phyloP scores from a whole-genome alignment of 2,113 vertebrate genomes.

The Strix uralensis region DNA sequence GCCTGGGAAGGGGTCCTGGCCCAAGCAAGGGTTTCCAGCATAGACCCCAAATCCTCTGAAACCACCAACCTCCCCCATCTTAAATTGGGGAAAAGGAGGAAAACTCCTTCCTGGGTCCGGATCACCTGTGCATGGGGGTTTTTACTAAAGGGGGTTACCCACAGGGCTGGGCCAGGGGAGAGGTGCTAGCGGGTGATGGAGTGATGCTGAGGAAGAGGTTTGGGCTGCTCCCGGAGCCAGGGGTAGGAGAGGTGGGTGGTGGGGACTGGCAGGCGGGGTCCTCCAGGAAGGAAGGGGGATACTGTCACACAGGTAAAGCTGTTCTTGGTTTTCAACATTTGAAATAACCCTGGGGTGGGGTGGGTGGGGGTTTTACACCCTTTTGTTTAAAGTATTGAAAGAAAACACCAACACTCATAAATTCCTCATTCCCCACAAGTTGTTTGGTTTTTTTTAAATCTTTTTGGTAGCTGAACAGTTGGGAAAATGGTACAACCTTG shows the following conservation, averaged over 20 bases:
- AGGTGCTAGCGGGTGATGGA: background rate
- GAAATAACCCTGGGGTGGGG: background rate
- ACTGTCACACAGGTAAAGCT: background rate
- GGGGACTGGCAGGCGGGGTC: background rate
- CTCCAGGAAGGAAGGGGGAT: background rate
- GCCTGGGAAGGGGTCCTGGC: background rate
- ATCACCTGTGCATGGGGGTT: accelerated
- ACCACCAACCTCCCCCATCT: background rate
- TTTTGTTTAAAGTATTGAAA: background rate
- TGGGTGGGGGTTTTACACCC: background rate
- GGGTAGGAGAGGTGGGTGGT: background rate
- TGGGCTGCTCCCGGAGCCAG: background rate
- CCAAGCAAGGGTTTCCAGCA: background rate
- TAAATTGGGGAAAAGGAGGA: background rate
- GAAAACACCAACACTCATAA: background rate
- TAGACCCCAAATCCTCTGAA: background rate
- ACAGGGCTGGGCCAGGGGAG: background rate
- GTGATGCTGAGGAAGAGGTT: background rate
- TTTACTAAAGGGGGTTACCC: background rate
- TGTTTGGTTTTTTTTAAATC: too few species aligned
- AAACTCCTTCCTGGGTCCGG: background rate
- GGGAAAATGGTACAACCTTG: constrained; percentile 71
- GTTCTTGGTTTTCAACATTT: background rate
- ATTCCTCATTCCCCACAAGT: background rate
- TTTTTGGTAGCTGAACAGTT: background rate